phyloP scores from a whole-genome alignment of 2,113 vertebrate genomes.

The Anoplopoma fimbria region DNA sequence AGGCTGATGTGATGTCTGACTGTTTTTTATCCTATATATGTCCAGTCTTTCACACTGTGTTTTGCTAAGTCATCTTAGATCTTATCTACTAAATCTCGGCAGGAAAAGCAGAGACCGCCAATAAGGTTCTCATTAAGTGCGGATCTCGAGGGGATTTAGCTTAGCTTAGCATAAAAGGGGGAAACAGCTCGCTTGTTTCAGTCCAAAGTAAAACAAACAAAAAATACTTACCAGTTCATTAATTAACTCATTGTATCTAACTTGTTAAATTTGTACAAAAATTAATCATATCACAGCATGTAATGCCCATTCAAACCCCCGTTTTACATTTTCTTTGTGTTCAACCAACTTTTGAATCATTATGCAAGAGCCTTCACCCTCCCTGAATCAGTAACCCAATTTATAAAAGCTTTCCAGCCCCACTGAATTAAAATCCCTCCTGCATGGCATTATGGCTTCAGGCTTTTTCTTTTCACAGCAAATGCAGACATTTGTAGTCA shows the following conservation, averaged over 20 bases:
- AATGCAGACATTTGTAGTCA: background rate
- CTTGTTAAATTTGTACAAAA: background rate
- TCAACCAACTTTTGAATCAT: background rate
- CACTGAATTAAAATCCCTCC: background rate
- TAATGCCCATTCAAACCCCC: background rate
- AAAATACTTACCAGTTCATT: background rate
- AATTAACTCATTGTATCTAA: background rate
- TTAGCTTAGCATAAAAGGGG: background rate
- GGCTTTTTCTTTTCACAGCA: background rate
- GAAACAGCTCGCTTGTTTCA: background rate
- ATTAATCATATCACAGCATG: background rate
- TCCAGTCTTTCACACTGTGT: no score
- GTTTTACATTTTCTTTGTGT: background rate
- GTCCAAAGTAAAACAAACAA: background rate
- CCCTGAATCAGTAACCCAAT: background rate
- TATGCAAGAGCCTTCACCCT: background rate
- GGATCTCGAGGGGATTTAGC: background rate
- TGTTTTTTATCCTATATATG: no score
- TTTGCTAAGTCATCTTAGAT: no score
- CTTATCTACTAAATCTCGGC: no score
- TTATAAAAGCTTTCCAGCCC: background rate
- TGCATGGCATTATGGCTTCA: background rate
- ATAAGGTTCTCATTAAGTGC: background rate
- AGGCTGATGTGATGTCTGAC: background rate
- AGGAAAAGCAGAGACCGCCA: no score